phyloP scores from a whole-genome alignment of 2,113 vertebrate genomes.

The Origma solitaria region DNA sequence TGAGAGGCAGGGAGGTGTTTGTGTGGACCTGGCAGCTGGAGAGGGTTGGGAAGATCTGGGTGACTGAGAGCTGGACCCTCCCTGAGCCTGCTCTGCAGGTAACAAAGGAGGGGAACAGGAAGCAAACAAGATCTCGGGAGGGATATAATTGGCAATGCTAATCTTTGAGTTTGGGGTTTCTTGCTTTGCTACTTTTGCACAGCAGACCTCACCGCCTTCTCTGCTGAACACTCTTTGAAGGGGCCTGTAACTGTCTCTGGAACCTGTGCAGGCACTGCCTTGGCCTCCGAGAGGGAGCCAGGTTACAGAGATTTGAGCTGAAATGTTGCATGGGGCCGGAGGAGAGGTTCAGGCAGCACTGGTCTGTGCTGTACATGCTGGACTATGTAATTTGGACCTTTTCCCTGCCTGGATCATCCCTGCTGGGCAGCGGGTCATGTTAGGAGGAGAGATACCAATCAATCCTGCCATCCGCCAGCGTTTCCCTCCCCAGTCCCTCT shows the following conservation, averaged over 20 bases:
- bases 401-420: neutral
- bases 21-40: neutral
- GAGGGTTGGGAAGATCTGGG: neutral
- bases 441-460: neutral
- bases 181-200: conserved; percentile 31
- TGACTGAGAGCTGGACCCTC: neutral
- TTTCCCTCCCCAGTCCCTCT: neutral
- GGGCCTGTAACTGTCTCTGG: neutral
- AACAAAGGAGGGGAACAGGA: conserved; percentile 30
- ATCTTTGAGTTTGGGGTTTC: conserved; percentile 28
- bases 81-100: conserved; percentile 3
- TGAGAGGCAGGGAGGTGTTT: neutral
- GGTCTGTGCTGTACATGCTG: neutral
- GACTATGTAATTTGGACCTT: neutral
- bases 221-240: neutral
- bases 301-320: neutral
- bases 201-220: neutral
- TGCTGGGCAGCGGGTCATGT: neutral
- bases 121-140: neutral
- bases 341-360: neutral
- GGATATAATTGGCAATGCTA: conserved; percentile 20
- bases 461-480: rapidly evolving
- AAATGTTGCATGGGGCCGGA: neutral
- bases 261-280: neutral
- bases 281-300: neutral